Conservation (phyloP, 2,888 invertebrate species). For the Cheilosia impressa region DNA sequence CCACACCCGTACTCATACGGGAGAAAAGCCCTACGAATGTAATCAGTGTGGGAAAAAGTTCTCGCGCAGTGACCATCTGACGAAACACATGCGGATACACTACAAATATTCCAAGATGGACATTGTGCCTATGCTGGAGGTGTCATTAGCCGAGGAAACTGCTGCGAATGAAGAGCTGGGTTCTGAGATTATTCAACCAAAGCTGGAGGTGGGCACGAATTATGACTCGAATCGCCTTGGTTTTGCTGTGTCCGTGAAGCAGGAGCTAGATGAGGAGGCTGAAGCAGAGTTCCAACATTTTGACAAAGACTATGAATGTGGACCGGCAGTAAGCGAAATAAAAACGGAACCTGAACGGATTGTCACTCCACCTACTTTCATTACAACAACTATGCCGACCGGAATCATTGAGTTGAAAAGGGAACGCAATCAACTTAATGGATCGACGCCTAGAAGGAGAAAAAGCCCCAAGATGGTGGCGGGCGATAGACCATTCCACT, state of each 20-base stretch:
- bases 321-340: background rate
- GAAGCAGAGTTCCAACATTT: background rate
- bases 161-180: constrained; percentile 15
- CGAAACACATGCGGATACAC: constrained; percentile 79
- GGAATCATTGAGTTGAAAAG: background rate
- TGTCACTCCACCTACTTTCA: background rate
- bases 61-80: constrained; percentile 81
- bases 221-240: background rate
- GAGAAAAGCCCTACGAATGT: constrained; percentile 82
- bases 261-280: constrained; percentile 18
- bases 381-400: background rate
- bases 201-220: background rate
- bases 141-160: constrained; percentile 29
- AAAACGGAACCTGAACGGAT: constrained; percentile 27
- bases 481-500: constrained; percentile 12
- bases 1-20: constrained; percentile 81
- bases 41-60: constrained; percentile 81
- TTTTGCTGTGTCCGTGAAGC: constrained; percentile 8
- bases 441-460: background rate
- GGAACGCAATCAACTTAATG: constrained; percentile 7
- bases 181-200: constrained; percentile 1
- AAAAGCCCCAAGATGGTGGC: background rate
- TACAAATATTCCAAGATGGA: constrained; percentile 53
- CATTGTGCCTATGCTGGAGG: constrained; percentile 50
- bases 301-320: background rate